Evolutionary conservation across 2,888 invertebrate genomes (phyloP), one percentile per base, ranked within the genome.

Genomic region (Aleiodes leptofemur): DNA sequence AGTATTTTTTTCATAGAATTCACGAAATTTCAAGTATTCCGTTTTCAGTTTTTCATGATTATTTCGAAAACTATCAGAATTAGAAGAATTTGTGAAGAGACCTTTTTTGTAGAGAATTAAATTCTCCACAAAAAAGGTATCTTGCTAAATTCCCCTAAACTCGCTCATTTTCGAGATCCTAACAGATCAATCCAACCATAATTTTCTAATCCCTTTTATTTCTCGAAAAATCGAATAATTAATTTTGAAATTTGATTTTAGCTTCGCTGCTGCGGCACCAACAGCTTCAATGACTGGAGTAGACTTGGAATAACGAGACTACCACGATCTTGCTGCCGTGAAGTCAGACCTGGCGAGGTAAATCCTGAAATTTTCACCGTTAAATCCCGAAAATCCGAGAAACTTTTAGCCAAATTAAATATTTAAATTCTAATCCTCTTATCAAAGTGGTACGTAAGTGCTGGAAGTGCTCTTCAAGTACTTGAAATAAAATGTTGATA

Each of bases 181-280:
- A 5, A 43, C 9, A 43, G 43, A 43, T 43, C 8, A 9, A 43
- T 9, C 43, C 9, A 11, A 43, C 3, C 8, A 14, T 73, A 5
- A 50, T 48, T 61, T 23, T 61, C 38, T 8, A 64, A 57, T 66
- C 50, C 66, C 48, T 23, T 53, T 68, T 48, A 14, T 43, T 72
- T 50, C 5, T 50, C 57, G 70, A 38, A 72, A 23, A 23, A 69
- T 61, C n/a, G 59, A 73, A 73, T 69, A 72, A 59, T 71, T 31
- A 13, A 34, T 51, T 4, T 34, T 55, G 9, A 23, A 38, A 64
- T 66, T 73, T 77, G 76, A 76, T 70, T 79, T 74, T 77, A 95
- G 90, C 90, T 97, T 68, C 93, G 95, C 85, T 97, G 97, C 89
- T 97, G 97, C 85, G 96, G 97, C 13, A 95, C 96, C 16, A 91